phyloP scores from a whole-genome alignment of 2,113 vertebrate species.

The Pantherophis guttatus region DNA sequence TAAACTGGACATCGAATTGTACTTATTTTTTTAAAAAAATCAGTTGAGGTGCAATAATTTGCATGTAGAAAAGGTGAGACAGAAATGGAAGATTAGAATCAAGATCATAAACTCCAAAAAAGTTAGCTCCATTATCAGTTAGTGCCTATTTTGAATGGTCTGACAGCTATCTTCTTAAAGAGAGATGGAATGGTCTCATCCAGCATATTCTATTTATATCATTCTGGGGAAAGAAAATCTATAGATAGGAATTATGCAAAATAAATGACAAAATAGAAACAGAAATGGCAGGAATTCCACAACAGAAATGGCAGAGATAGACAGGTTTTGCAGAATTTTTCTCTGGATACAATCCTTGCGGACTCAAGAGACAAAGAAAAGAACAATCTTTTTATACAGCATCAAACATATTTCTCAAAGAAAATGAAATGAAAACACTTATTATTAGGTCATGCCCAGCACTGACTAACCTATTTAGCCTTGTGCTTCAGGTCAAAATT shows the following conservation, averaged over 20 bases:
- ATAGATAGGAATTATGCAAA: background rate
- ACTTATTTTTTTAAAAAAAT: background rate
- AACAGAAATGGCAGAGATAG: background rate
- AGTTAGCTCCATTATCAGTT: background rate
- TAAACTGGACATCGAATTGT: background rate
- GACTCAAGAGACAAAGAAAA: background rate
- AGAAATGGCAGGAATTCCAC: background rate
- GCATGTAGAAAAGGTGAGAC: background rate
- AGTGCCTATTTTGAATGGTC: background rate
- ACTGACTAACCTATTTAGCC: background rate
- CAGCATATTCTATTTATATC: background rate
- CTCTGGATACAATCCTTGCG: background rate
- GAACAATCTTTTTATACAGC: background rate
- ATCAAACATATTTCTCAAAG: background rate
- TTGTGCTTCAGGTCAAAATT: background rate
- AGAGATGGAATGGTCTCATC: background rate
- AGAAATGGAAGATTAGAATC: background rate
- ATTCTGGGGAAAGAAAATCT: background rate
- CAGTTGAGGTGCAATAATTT: background rate
- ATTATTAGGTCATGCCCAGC: background rate
- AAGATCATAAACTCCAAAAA: background rate
- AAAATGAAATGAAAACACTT: background rate
- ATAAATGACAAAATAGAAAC: background rate
- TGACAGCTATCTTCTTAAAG: background rate
- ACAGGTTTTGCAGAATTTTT: background rate